These are phyloP conservation scores for Xanthorhoe spadicearia DNA, from an alignment of 2,888 invertebrate genomes.

Conservation along the genomic window DNA sequence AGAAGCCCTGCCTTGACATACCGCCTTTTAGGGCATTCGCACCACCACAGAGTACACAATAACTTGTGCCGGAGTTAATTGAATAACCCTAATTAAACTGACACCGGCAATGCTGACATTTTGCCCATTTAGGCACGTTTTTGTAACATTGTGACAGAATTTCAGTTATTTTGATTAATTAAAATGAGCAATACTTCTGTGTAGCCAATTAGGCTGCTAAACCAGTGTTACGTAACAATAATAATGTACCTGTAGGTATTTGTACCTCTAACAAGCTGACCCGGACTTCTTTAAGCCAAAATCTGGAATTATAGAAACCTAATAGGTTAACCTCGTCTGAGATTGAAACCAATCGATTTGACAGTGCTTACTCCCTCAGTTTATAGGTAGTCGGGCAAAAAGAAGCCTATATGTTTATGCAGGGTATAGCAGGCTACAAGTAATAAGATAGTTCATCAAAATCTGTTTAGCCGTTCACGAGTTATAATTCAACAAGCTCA, in stretches of 20 bases:
- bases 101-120: slow-evolving; percentile 22
- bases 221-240: neutral
- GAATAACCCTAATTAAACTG: slow-evolving; percentile 41
- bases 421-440: no score
- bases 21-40: slow-evolving; percentile 41
- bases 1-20: slow-evolving; percentile 46
- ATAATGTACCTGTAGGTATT: neutral
- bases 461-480: no score
- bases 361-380: no score
- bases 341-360: no score
- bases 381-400: no score
- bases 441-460: no score
- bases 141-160: slow-evolving; percentile 20
- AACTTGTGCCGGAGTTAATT: slow-evolving; percentile 34
- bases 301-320: no score
- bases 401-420: no score
- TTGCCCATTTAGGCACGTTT: slow-evolving; percentile 24
- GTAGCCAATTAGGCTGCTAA: neutral
- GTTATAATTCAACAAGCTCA: no score
- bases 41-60: slow-evolving; percentile 18
- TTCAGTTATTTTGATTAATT: slow-evolving; percentile 34
- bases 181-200: slow-evolving; percentile 19
- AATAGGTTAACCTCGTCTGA: no score
- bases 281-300: no score
- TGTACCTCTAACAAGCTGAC: no score